Evolutionary conservation across 2,797 vertebrate species (phyloP).

Genomic region (Acipenser oxyrinchus): DNA sequence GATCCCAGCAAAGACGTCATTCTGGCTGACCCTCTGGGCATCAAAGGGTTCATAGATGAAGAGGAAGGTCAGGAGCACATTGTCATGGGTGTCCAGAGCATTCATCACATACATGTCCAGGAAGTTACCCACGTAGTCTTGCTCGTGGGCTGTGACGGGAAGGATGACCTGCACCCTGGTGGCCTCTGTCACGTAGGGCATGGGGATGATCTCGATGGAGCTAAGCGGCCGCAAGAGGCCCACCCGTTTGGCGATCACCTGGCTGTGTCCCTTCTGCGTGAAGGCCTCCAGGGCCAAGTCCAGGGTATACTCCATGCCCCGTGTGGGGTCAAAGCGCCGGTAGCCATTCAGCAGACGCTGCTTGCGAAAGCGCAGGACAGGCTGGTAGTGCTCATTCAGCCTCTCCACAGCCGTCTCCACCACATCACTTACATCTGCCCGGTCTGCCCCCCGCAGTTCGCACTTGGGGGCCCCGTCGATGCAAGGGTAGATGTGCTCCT

Average conservation of each 20-base stretch:
- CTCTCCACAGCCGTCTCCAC: conserved; percentile 80
- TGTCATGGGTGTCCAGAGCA: conserved; percentile 81
- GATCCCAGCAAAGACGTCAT: conserved; percentile 79
- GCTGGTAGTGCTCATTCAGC: conserved; percentile 81
- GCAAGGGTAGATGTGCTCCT: conserved; percentile 88
- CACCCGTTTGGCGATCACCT: conserved; percentile 77
- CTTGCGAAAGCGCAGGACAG: conserved; percentile 82
- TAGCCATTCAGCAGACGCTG: conserved; percentile 84
- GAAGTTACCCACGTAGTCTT: conserved; percentile 74
- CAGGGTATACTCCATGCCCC: conserved; percentile 91
- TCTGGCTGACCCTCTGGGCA: conserved; percentile 73
- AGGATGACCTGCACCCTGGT: conserved; percentile 88
- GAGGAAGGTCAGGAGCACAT: conserved; percentile 79
- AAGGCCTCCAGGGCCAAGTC: conserved; percentile 84
- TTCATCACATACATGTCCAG: conserved; percentile 88
- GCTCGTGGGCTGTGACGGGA: conserved; percentile 72
- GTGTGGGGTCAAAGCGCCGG: conserved; percentile 85
- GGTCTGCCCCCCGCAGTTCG: conserved; percentile 77
- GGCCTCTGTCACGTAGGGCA: conserved; percentile 95
- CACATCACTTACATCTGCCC: conserved; percentile 67
- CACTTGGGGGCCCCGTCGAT: conserved; percentile 82
- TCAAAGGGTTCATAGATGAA: conserved; percentile 85
- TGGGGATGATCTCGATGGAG: conserved; percentile 87
- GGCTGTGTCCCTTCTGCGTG: conserved; percentile 85
- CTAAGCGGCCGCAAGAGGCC: conserved; percentile 82